phyloP scores from a whole-genome alignment of 2,797 vertebrate genomes.

The Myoxocephalus aenaeus region DNA sequence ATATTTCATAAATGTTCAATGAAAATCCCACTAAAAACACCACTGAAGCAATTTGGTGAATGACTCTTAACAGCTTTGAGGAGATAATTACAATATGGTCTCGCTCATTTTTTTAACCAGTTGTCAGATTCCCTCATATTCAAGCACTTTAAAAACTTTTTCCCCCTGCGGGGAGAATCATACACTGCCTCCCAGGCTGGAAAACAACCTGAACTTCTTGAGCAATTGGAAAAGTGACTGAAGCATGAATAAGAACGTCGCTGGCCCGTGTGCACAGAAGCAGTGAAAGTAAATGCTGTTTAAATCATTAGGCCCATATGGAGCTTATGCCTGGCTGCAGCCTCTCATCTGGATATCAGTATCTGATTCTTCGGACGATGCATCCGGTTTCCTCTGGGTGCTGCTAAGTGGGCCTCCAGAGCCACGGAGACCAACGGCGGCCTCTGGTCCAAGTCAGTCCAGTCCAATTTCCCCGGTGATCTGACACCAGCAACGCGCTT shows the following conservation, averaged over 20 bases:
- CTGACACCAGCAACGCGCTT: slow-evolving; percentile 13
- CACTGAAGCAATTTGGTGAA: neutral
- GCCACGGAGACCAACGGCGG: neutral
- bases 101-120: neutral
- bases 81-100: slow-evolving; percentile 20
- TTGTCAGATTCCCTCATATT: slow-evolving; percentile 35
- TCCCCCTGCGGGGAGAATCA: slow-evolving; percentile 7
- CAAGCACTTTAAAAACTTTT: slow-evolving; percentile 15
- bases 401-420: neutral
- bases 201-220: slow-evolving; percentile 13
- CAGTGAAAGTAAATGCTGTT: slow-evolving; percentile 42
- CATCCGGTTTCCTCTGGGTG: slow-evolving; percentile 3
- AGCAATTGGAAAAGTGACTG: slow-evolving; percentile 35
- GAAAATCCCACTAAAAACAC: slow-evolving; percentile 25
- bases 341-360: slow-evolving; percentile 25
- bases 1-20: neutral
- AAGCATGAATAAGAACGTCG: slow-evolving; percentile 36
- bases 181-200: slow-evolving; percentile 13
- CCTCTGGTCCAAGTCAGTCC: slow-evolving; percentile 18
- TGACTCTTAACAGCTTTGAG: slow-evolving; percentile 23
- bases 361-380: slow-evolving; percentile 2
- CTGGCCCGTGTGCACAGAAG: slow-evolving; percentile 22
- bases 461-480: slow-evolving; percentile 13
- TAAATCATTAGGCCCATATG: slow-evolving; percentile 45
- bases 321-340: slow-evolving; percentile 22